phyloP scores from a whole-genome alignment of 2,888 invertebrate species.

The Cataglyphis cursor region DNA sequence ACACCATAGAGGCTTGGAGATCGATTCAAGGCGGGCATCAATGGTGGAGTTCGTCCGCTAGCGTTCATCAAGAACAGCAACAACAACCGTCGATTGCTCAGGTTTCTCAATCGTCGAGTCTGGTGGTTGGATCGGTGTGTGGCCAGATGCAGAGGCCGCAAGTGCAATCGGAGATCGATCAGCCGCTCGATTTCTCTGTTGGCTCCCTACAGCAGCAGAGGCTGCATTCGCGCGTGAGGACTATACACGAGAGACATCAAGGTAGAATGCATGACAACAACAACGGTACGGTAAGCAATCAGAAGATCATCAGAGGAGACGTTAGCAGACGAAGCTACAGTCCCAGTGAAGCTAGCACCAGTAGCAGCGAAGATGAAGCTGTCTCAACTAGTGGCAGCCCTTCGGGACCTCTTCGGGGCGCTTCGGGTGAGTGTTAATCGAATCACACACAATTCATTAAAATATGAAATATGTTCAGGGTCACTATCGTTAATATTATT shows the following conservation, averaged over 20 bases:
- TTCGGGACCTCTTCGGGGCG: constrained; percentile 83
- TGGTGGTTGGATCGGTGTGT: constrained; percentile 88
- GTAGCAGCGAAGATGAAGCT: constrained; percentile 85
- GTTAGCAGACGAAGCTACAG: constrained; percentile 84
- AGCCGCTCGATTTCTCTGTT: constrained; percentile 93
- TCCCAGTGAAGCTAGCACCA: constrained; percentile 83
- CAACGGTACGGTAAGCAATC: constrained; percentile 78
- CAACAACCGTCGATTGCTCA: constrained; percentile 79
- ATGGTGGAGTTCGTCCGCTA: constrained; percentile 83
- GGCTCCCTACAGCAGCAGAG: constrained; percentile 87
- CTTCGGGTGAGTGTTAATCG: constrained; percentile 81
- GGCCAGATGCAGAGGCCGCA: constrained; percentile 87
- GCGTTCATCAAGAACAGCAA: constrained; percentile 79
- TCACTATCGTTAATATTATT: constrained; percentile 27
- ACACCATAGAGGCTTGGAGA: constrained; percentile 87
- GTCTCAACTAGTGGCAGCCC: constrained; percentile 85
- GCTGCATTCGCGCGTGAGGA: constrained; percentile 79
- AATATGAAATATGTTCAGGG: constrained; percentile 7
- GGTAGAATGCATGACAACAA: constrained; percentile 82
- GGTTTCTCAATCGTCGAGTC: constrained; percentile 88
- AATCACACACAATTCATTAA: constrained; percentile 25
- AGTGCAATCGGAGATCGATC: constrained; percentile 87
- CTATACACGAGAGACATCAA: constrained; percentile 81
- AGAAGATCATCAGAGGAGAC: constrained; percentile 77
- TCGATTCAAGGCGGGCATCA: constrained; percentile 84